These are phyloP conservation scores for Lordiphosa stackelbergi DNA, from an alignment of 1,140 invertebrate species.

Conservation along the genomic window DNA sequence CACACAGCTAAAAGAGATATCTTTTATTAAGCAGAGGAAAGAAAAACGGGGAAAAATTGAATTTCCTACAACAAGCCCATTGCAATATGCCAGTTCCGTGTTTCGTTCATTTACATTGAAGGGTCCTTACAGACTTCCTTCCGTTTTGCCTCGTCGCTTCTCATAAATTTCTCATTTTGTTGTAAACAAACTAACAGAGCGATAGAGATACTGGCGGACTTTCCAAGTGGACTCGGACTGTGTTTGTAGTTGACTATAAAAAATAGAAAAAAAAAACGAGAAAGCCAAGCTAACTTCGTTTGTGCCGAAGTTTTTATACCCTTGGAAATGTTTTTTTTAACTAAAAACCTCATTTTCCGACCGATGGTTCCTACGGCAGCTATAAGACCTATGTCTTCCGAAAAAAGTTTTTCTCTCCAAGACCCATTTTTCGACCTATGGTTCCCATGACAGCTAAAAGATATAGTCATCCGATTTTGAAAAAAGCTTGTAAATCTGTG, in stretches of 20 bases:
- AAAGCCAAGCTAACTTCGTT: too few species aligned
- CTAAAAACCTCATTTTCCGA: too few species aligned
- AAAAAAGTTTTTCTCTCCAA: too few species aligned
- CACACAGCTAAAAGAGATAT: constrained; percentile 18
- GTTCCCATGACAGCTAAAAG: too few species aligned
- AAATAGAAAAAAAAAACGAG: too few species aligned
- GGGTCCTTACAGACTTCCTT: constrained; percentile 61
- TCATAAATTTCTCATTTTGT: constrained; percentile 47
- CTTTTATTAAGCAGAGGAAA: constrained; percentile 41
- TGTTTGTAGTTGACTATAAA: constrained; percentile 1
- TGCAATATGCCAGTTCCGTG: constrained; percentile 66
- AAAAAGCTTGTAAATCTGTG: too few species aligned
- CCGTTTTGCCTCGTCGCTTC: constrained; percentile 27
- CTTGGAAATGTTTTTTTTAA: too few species aligned
- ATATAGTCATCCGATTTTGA: too few species aligned
- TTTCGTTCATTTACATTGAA: constrained; percentile 54
- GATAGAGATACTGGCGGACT: constrained; percentile 40
- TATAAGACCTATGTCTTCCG: too few species aligned
- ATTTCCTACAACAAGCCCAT: constrained; percentile 28
- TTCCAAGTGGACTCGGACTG: constrained; percentile 20
- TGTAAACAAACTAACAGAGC: constrained; percentile 52
- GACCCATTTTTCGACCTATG: too few species aligned
- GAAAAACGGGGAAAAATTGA: constrained; percentile 15
- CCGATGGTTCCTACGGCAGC: too few species aligned
- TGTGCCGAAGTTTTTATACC: too few species aligned